Conservation (phyloP, 1,140 invertebrate species). For the Cherax quadricarinatus region DNA sequence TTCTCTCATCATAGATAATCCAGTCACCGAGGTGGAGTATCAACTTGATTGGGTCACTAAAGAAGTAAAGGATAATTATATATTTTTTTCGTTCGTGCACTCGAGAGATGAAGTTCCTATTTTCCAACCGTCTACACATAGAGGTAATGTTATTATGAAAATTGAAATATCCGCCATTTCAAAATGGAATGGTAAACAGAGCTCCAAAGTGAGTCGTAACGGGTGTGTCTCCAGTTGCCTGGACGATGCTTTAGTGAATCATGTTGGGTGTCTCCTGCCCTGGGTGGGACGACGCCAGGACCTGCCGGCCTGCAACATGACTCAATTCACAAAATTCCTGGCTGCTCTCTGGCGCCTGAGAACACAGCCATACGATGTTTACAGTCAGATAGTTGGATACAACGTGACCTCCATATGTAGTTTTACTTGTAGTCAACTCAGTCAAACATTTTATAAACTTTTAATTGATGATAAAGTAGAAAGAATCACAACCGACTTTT, state of each 20-base stretch:
- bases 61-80: background rate
- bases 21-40: background rate
- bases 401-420: background rate
- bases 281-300: constrained; percentile 10
- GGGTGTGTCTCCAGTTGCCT: constrained; percentile 29
- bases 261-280: constrained; percentile 22
- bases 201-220: background rate
- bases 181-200: background rate
- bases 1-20: background rate
- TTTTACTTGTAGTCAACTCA: background rate
- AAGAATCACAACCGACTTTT: background rate
- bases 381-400: background rate
- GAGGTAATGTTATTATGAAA: too few species aligned
- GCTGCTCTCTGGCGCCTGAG: constrained; percentile 20
- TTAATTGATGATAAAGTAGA: background rate
- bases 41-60: background rate
- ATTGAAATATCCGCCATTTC: background rate
- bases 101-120: background rate
- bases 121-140: background rate
- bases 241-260: background rate
- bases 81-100: background rate
- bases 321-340: constrained; percentile 24
- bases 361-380: background rate
- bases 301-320: constrained; percentile 35
- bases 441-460: background rate